Conservation (phyloP, 2,797 vertebrate species). For the Anguilla obscura region DNA sequence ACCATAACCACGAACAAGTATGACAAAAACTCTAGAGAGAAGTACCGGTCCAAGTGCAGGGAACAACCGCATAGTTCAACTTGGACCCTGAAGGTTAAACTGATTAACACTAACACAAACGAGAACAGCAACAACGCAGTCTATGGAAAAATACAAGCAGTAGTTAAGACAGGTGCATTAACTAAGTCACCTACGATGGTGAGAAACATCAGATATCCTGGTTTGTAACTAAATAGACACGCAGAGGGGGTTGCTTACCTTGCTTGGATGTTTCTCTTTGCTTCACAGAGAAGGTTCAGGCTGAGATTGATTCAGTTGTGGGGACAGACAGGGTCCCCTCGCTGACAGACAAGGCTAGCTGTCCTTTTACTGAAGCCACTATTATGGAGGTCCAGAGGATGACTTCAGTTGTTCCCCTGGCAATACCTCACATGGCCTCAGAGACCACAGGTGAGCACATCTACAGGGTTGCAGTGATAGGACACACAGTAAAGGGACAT, state of each 20-base stretch:
- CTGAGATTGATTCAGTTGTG: conserved; percentile 85
- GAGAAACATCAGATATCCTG: neutral
- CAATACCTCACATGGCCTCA: conserved; percentile 92
- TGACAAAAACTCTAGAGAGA: too few relatives aligned
- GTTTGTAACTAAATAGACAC: neutral
- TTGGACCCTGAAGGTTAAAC: too few relatives aligned
- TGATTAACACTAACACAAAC: too few relatives aligned
- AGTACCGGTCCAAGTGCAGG: too few relatives aligned
- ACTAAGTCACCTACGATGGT: neutral
- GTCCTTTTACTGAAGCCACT: conserved; percentile 92
- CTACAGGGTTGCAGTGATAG: neutral
- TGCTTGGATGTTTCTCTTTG: conserved; percentile 7
- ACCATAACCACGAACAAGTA: too few relatives aligned
- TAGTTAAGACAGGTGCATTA: too few relatives aligned
- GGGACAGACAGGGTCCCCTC: conserved; percentile 77
- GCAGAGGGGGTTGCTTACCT: neutral
- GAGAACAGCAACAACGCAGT: too few relatives aligned
- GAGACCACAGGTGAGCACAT: conserved; percentile 76
- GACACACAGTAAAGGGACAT: neutral
- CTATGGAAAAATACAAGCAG: too few relatives aligned
- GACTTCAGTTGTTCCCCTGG: conserved; percentile 86
- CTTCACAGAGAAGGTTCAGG: conserved; percentile 80
- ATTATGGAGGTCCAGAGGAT: conserved; percentile 96
- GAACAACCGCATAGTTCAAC: too few relatives aligned
- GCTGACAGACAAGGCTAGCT: conserved; percentile 78